Evolutionary conservation across 2,888 invertebrate genomes (phyloP).

Genomic region (Brachypalpus laphriformis): DNA sequence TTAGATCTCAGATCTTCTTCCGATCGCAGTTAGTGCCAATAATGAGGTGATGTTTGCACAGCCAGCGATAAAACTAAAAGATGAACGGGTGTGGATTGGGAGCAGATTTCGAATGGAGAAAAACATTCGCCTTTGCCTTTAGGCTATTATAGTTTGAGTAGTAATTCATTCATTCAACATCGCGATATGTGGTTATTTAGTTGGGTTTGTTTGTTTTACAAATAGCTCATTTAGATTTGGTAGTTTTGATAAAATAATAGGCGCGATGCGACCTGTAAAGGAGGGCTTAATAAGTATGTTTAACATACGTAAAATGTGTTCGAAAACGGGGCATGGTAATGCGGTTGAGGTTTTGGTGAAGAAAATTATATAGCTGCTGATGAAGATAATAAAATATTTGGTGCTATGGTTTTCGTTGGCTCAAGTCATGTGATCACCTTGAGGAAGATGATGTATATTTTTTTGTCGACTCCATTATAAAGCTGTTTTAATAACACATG

Average conservation of each 20-base stretch:
- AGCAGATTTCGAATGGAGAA: background rate
- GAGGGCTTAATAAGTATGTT: slow-evolving; percentile 64
- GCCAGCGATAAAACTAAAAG: slow-evolving; percentile 42
- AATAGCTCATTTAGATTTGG: slow-evolving; percentile 68
- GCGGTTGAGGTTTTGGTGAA: background rate
- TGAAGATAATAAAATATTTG: background rate
- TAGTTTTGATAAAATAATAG: slow-evolving; percentile 57
- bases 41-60: slow-evolving; percentile 66
- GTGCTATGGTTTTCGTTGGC: background rate
- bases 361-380: background rate
- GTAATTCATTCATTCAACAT: slow-evolving; percentile 41
- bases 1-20: slow-evolving; percentile 39
- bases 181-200: slow-evolving; percentile 45
- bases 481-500: no score
- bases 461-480: no score
- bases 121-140: background rate
- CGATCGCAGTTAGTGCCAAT: slow-evolving; percentile 26
- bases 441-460: no score
- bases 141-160: slow-evolving; percentile 14
- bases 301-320: slow-evolving; percentile 32
- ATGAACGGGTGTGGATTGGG: slow-evolving; percentile 31
- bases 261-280: slow-evolving; percentile 6
- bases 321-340: background rate
- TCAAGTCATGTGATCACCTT: background rate
- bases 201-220: slow-evolving; percentile 68